Percentiles rank a stretch among this genome's conserved stretches.
Evolutionary conservation across 1,140 invertebrate genomes (phyloP).

Genomic region (Nebria ingens): DNA sequence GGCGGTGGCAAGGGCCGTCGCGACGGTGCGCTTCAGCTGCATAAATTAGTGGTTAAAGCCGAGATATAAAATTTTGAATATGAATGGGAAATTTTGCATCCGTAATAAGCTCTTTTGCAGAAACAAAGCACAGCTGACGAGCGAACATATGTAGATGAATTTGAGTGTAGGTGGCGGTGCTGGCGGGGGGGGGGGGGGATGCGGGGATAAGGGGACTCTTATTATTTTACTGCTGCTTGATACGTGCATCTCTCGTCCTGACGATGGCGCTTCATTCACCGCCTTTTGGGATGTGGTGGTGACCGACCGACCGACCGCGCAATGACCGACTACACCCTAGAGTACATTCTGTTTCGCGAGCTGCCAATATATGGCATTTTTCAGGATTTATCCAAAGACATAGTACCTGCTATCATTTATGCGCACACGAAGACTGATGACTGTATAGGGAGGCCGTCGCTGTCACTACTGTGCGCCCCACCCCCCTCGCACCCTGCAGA

Average conservation of each 20-base stretch:
- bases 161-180: constrained; percentile 28
- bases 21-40: no score
- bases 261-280: no score
- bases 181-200: constrained; percentile 12
- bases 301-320: neutral
- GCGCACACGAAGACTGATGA: neutral
- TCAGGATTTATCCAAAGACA: neutral
- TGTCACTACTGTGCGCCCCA: no score
- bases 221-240: no score
- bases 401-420: neutral
- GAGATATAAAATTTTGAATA: constrained; percentile 82
- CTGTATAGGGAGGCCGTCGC: neutral
- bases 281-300: neutral
- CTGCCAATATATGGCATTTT: constrained; percentile 10
- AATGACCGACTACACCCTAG: constrained; percentile 19
- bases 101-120: constrained; percentile 56
- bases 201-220: no score
- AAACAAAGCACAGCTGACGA: constrained; percentile 52
- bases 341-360: constrained; percentile 15
- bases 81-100: constrained; percentile 78
- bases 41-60: constrained; percentile 54
- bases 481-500: no score
- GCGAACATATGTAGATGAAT: constrained; percentile 53
- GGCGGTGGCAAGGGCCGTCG: no score
- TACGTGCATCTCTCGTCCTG: no score